Base-by-base conservation (phyloP, 2,888 invertebrate species). In the Yponomeuta malinellus region DNA sequence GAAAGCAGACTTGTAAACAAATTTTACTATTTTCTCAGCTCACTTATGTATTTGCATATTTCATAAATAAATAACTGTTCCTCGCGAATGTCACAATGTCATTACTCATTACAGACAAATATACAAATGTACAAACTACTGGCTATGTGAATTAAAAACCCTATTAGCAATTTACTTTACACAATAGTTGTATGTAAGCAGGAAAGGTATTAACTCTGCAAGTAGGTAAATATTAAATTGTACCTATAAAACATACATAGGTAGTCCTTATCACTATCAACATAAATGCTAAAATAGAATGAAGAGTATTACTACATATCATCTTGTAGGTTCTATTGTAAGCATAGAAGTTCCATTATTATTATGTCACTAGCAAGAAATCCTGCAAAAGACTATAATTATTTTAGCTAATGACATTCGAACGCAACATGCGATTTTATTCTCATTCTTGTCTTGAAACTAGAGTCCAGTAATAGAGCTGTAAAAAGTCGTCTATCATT, bases 331-430 rank as follows among this genome's bases (percentile, higher is more conserved):
- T 63, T 63, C n/a, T 63, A 63, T 63, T 63, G 0, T 9, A 63
- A n/a, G 65, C 65, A 65, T 31, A 31, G 65, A 12, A 31, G 64
- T 64, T n/a, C 10, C 31, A 29, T 29, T 64, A 64, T 64, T 64
- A 64, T 65, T 31, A 65, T 65, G 15, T 65, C 65, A 10, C 33
- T 65, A 59, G 52, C 52, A 15, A 59, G 23, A 23, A 63, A 63
- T 63, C 65, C 65, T 65, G 31, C 65, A 31, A 33, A 33, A 65
- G 9, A 65, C 29, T 31, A 29, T 33, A 65, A 29, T 65, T 65
- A 65, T 29, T 65, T 65, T 65, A 29, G 65, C 65, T 65, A 65
- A 65, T 65, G 65, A 31, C 33, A 31, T n/a, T 33, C 9, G 33
- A 10, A n/a, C 23, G 63, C 10, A 33, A 33, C 31, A 65, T 33